These are phyloP conservation scores for Sussaba pulchella DNA, from an alignment of 2,888 invertebrate species.

Conservation along the genomic window DNA sequence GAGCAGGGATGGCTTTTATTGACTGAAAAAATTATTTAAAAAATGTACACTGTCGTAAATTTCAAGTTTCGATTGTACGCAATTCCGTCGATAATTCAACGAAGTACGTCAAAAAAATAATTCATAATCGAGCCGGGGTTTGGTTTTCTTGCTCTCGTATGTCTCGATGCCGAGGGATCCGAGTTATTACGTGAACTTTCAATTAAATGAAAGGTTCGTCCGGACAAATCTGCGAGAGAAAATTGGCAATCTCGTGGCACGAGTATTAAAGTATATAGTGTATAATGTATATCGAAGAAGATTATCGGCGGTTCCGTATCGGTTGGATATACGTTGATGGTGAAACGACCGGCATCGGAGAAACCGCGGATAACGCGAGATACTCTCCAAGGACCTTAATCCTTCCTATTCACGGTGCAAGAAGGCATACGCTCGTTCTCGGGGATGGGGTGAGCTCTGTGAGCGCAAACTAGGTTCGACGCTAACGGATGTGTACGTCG, in stretches of 20 bases:
- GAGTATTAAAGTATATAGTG: slow-evolving; percentile 14
- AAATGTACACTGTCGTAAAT: no score
- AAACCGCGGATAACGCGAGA: slow-evolving; percentile 61
- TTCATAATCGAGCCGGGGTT: no score
- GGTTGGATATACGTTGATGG: slow-evolving; percentile 47
- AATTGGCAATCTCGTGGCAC: slow-evolving; percentile 56
- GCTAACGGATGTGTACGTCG: slow-evolving; percentile 61
- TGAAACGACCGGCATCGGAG: slow-evolving; percentile 44
- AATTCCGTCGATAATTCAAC: no score
- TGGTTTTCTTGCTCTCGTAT: no score
- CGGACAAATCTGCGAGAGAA: slow-evolving; percentile 38
- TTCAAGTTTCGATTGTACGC: no score
- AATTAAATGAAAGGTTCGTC: no score
- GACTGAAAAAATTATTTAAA: no score
- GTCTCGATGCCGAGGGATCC: no score
- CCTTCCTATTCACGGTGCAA: slow-evolving; percentile 71
- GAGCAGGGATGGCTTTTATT: no score
- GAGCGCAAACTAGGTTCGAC: slow-evolving; percentile 69
- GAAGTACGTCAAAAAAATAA: no score
- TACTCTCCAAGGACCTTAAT: slow-evolving; percentile 77
- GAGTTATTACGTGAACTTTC: no score
- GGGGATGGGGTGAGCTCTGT: slow-evolving; percentile 32
- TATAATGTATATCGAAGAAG: slow-evolving; percentile 44
- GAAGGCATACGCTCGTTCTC: slow-evolving; percentile 35
- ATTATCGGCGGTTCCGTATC: slow-evolving; percentile 44